Percentiles rank a stretch among this genome's conserved stretches.
These are phyloP conservation scores for Fissipunctia ypsillon DNA, from an alignment of 2,888 invertebrate species.

Conservation along the genomic window DNA sequence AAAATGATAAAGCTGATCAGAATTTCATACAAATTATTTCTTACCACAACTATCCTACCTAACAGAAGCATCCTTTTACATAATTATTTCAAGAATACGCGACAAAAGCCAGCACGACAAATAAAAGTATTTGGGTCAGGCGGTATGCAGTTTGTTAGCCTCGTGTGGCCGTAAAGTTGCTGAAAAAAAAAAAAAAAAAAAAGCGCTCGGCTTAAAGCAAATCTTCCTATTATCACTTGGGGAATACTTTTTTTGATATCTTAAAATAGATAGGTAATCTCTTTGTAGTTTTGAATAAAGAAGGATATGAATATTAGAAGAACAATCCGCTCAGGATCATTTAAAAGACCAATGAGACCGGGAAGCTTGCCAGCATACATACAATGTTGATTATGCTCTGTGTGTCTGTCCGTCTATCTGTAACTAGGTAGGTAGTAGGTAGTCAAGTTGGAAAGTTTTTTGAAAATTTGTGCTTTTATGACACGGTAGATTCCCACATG, in stretches of 20 bases:
- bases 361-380: not conserved
- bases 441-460: not conserved
- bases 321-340: not conserved
- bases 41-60: not conserved
- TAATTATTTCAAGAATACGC: constrained; percentile 50
- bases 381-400: not conserved
- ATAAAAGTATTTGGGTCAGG: constrained; percentile 65
- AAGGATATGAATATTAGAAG: not conserved
- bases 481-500: not conserved
- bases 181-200: constrained; percentile 32
- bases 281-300: not conserved
- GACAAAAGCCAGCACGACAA: constrained; percentile 54
- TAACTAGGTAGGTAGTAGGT: not conserved
- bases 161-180: constrained; percentile 46
- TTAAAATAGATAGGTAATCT: not conserved
- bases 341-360: not conserved
- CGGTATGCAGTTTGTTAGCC: constrained; percentile 54
- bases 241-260: constrained; percentile 7
- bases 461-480: not conserved
- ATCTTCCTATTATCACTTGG: constrained; percentile 21
- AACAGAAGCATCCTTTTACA: not conserved
- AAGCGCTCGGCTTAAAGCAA: constrained; percentile 18
- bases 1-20: not conserved
- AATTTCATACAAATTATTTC: not conserved
- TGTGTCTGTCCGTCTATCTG: not conserved